Evolutionary conservation across 2,113 vertebrate species (phyloP), one percentile per base, ranked within the genome.

Genomic region (Ceyx margarethae): DNA sequence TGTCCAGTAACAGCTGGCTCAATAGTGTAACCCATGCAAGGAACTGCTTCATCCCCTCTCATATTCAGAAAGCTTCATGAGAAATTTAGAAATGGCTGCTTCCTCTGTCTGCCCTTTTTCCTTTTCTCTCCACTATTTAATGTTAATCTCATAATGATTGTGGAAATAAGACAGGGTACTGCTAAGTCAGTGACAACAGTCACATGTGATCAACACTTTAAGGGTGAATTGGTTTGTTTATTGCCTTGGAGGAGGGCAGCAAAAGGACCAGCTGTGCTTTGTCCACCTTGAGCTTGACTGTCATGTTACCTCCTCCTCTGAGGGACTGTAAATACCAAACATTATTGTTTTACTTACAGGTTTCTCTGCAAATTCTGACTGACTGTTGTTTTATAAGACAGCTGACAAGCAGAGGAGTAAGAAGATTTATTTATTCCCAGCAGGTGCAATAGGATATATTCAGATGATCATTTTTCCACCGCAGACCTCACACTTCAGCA

Each of bases 341-440:
- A n/a, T 54, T 61, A 25, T 23, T 76, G 45, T 20, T 65, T 67
- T 72, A 16, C 46, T 72, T 78, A 31, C 15, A 61, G 23, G 9
- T 61, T 69, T 79, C 46, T 85, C 66, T 68, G 45, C 25, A 75
- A 72, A 65, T 42, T n/a, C 46, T 50, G 79, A 2, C 42, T 81
- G 25, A 33, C 60, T 68, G 21, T 6, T 78, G 23, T 51, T 91
- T 93, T 84, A 50, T 73, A 66, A 73, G 69, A 42, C 1, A 13
- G 31, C 42, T 94, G 76, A 12, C 3, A 26, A 78, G 76, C 50
- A 43, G 50, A 81, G 54, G 6, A 75, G 18, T 29, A 31, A 77
- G 29, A 76, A 81, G 69, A 89, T 23, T 84, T 85, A 89, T 23
- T 84, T 85, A 76, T 73, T 81, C 17, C 35, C 15, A 76, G 42